Evolutionary conservation across 2,888 invertebrate genomes (phyloP).

Genomic region (Argyra leucocephala): DNA sequence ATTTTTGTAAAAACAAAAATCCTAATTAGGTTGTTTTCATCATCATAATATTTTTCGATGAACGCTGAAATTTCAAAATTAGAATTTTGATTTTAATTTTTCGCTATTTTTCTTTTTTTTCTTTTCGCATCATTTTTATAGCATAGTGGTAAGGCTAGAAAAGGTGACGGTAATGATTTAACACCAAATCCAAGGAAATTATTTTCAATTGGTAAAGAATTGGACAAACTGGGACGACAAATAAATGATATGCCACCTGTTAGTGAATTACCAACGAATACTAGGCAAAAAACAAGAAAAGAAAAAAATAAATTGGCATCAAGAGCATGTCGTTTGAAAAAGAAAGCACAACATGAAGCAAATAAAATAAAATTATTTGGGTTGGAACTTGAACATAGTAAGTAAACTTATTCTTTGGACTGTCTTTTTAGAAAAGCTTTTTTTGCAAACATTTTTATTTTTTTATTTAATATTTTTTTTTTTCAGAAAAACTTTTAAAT

Average conservation of each 20-base stretch:
- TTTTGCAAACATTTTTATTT: slow-evolving; percentile 23
- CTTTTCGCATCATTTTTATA: too few species aligned
- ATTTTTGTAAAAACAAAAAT: neutral
- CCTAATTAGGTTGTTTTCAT: neutral
- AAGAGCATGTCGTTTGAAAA: slow-evolving; percentile 91
- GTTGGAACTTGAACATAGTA: slow-evolving; percentile 88
- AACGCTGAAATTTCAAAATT: neutral
- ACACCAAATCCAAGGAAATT: slow-evolving; percentile 91
- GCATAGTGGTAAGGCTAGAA: slow-evolving; percentile 77
- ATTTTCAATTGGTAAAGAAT: slow-evolving; percentile 79
- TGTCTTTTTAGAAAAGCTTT: slow-evolving; percentile 8
- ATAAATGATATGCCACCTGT: slow-evolving; percentile 96
- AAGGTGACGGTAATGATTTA: slow-evolving; percentile 95
- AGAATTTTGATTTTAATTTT: too few species aligned
- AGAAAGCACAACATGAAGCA: slow-evolving; percentile 98
- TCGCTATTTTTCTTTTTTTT: slow-evolving; percentile 9
- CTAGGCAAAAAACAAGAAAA: slow-evolving; percentile 84
- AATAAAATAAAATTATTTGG: slow-evolving; percentile 93
- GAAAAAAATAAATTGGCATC: slow-evolving; percentile 97
- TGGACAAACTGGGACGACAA: slow-evolving; percentile 79
- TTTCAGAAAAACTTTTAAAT: slow-evolving; percentile 62
- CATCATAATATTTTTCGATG: slow-evolving; percentile 10
- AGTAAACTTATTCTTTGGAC: slow-evolving; percentile 45
- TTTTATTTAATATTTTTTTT: slow-evolving; percentile 15
- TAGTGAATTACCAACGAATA: slow-evolving; percentile 81